Evolutionary conservation across 2,797 vertebrate genomes (phyloP).

Genomic region (Meda fulgida): DNA sequence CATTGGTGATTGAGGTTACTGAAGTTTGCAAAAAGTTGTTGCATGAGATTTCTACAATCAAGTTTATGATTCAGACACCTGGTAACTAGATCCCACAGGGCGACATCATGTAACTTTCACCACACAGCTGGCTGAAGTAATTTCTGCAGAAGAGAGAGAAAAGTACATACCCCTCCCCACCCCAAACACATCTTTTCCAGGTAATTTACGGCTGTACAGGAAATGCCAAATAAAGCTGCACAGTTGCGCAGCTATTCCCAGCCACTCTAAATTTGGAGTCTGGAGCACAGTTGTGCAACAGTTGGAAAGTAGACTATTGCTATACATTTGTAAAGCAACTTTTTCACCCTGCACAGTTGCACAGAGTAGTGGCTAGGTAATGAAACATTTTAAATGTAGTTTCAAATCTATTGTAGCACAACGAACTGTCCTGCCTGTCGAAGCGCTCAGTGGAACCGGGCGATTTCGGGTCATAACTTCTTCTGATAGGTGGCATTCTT

Average conservation of each 20-base stretch:
- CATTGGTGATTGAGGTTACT: conserved; percentile 71
- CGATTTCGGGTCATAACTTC: conserved; percentile 69
- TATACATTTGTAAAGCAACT: conserved; percentile 52
- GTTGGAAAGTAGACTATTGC: conserved; percentile 14
- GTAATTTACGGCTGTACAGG: conserved; percentile 51
- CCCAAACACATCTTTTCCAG: conserved; percentile 62
- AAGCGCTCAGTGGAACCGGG: conserved; percentile 66
- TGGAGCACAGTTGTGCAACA: conserved; percentile 72
- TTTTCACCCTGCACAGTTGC: conserved; percentile 75
- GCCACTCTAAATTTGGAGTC: conserved; percentile 59
- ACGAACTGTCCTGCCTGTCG: conserved; percentile 66
- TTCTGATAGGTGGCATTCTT: conserved; percentile 70
- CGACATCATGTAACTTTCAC: conserved; percentile 69
- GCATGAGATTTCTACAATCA: conserved; percentile 64
- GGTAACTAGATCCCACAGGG: conserved; percentile 75
- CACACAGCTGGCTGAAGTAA: conserved; percentile 66
- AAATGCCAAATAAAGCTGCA: conserved; percentile 68
- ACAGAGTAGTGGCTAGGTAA: conserved; percentile 71
- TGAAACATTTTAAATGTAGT: conserved; percentile 54
- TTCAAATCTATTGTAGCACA: conserved; percentile 43
- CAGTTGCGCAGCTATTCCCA: conserved; percentile 76
- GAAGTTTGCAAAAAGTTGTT: conserved; percentile 73
- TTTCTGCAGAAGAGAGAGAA: conserved; percentile 76
- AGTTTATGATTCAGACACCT: conserved; percentile 67
- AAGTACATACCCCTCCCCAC: conserved; percentile 71